A percentile compares a stretch with the other conserved stretches of the same genome.
Evolutionary conservation across 2,113 vertebrate species (phyloP).

Genomic region (Meles meles): DNA sequence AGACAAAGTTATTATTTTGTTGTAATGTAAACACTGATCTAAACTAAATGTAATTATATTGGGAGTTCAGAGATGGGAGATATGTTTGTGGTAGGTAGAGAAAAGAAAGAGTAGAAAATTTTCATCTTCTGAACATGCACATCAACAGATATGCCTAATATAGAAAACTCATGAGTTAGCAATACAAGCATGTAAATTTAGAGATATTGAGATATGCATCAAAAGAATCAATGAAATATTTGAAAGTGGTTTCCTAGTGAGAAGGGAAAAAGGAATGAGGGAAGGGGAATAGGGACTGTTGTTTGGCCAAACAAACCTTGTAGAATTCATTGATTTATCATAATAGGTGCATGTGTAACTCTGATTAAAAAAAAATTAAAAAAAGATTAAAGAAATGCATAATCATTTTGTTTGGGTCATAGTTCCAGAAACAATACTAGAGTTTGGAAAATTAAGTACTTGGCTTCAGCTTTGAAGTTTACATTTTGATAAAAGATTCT

Average conservation of each 20-base stretch:
- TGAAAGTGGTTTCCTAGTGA: background rate
- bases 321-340: background rate
- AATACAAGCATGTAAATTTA: background rate
- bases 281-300: background rate
- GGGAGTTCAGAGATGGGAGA: background rate
- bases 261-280: background rate
- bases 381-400: background rate
- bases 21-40: background rate
- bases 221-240: slow-evolving; percentile 13
- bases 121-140: background rate
- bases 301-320: background rate
- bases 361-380: background rate
- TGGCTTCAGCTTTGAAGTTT: background rate
- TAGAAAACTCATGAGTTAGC: background rate
- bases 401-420: background rate
- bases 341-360: background rate
- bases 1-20: background rate
- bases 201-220: background rate
- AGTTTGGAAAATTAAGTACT: slow-evolving; percentile 19
- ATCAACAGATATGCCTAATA: background rate
- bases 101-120: background rate
- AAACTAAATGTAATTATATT: background rate
- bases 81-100: background rate
- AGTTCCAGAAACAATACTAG: background rate
- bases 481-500: background rate